A percentile compares a stretch with the other conserved stretches of the same genome.
Conservation (phyloP, 30 jellyfish, hydroid and myxozoan species). For the Cassiopea xamachana region DNA sequence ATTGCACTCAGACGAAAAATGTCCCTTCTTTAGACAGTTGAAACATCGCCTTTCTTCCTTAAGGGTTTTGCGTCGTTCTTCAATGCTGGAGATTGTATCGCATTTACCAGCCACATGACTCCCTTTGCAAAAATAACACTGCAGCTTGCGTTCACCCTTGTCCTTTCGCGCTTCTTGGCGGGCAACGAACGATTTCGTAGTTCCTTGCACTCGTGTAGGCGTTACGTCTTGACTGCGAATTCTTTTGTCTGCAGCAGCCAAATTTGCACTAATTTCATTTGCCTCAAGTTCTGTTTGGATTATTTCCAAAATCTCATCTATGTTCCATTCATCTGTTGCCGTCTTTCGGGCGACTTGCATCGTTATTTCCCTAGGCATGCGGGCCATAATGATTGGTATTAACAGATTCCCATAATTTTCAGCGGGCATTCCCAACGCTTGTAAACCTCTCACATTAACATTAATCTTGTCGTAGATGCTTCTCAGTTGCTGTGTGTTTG, state of each 20-base stretch:
- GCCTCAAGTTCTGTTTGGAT: background rate
- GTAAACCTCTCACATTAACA: background rate
- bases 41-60: constrained; percentile 24
- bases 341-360: background rate
- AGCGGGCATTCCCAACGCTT: background rate
- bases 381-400: background rate
- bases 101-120: background rate
- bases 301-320: background rate
- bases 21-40: constrained; percentile 21
- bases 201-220: background rate
- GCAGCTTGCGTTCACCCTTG: background rate
- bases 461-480: background rate
- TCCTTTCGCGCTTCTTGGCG: background rate
- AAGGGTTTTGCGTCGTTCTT: background rate
- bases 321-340: background rate
- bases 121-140: background rate
- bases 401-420: background rate
- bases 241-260: background rate
- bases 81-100: background rate
- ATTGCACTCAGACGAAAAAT: too few species aligned
- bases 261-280: background rate
- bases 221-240: background rate
- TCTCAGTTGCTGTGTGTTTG: background rate
- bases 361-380: background rate
- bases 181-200: background rate